Evolutionary conservation across 2,113 vertebrate genomes (phyloP).

Genomic region (Aleadryas rufinucha): DNA sequence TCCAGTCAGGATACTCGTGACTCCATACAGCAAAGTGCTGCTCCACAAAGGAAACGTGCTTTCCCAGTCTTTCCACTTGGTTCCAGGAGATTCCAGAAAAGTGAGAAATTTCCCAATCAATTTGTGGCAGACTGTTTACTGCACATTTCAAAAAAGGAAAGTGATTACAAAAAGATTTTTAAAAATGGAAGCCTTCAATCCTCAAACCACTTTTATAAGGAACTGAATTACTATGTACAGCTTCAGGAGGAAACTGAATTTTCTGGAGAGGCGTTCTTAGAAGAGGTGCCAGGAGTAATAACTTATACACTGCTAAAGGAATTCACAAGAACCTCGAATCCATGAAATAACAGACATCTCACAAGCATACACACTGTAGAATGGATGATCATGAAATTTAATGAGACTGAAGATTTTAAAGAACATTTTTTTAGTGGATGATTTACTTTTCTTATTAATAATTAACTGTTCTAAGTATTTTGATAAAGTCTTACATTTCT

Average conservation of each 20-base stretch:
- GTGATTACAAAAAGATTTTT: not conserved
- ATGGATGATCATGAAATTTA: not conserved
- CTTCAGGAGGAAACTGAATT: not conserved
- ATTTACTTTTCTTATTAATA: slow-evolving; percentile 39
- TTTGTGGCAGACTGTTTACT: not conserved
- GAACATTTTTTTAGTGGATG: not conserved
- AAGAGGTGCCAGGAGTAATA: not conserved
- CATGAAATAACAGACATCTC: not conserved
- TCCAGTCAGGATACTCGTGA: not conserved
- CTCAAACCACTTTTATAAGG: not conserved
- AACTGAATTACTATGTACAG: not conserved
- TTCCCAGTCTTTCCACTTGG: not conserved
- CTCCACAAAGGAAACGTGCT: not conserved
- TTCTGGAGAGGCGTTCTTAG: not conserved
- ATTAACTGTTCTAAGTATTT: slow-evolving; percentile 46
- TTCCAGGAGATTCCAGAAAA: not conserved
- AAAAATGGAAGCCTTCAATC: not conserved
- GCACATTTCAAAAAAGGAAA: not conserved
- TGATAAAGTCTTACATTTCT: slow-evolving; percentile 64
- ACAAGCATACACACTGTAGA: not conserved
- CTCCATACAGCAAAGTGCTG: not conserved
- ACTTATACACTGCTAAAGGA: not conserved
- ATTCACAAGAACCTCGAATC: not conserved
- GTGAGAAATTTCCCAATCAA: not conserved
- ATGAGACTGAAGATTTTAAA: not conserved